A percentile compares a stretch with the other conserved stretches of the same genome.
phyloP scores from a whole-genome alignment of 2,113 vertebrate genomes.

The Herpetotheres cachinnans region DNA sequence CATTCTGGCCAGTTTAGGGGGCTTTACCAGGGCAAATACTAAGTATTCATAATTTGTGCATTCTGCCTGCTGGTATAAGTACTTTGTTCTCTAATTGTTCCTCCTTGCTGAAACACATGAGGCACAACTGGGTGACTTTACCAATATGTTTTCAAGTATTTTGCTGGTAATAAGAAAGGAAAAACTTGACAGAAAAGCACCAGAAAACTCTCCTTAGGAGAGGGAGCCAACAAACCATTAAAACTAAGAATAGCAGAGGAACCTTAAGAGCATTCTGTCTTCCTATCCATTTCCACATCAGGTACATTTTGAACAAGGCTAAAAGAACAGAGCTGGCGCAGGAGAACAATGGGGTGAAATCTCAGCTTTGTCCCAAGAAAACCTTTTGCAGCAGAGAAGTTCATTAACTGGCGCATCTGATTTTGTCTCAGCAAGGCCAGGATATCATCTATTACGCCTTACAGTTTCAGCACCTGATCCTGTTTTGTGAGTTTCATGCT shows the following conservation, averaged over 20 bases:
- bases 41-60: not conserved
- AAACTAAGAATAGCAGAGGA: not conserved
- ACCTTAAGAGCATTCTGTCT: not conserved
- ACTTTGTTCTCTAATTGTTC: not conserved
- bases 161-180: not conserved
- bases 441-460: not conserved
- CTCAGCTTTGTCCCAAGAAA: not conserved
- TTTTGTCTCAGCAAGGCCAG: not conserved
- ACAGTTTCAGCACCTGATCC: not conserved
- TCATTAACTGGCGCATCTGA: not conserved
- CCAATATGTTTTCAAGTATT: fast-evolving
- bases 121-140: not conserved
- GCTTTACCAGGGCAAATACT: not conserved
- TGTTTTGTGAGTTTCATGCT: not conserved
- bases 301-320: not conserved
- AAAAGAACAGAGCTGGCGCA: not conserved
- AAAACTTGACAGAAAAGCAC: not conserved
- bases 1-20: not conserved
- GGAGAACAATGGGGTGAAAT: not conserved
- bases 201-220: not conserved
- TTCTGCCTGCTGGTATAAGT: not conserved
- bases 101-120: not conserved
- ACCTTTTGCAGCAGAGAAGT: not conserved
- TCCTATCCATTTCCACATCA: not conserved
- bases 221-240: not conserved